A percentile compares a stretch with the other conserved stretches of the same genome.
Evolutionary conservation across 2,888 invertebrate genomes (phyloP).

Genomic region (Protonemura montana): DNA sequence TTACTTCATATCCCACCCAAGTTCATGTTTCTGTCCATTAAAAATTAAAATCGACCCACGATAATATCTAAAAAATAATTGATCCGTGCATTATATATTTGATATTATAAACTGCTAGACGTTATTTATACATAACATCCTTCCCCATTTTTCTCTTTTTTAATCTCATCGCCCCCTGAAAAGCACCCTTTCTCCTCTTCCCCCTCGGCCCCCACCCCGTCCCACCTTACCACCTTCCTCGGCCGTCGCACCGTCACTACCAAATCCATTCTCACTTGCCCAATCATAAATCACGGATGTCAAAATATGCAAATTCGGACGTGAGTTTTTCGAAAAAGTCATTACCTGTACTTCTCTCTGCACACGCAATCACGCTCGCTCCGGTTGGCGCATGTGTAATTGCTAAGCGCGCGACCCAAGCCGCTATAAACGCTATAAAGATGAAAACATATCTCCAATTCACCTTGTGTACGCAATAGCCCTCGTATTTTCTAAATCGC

Average conservation of each 20-base stretch:
- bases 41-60: not conserved
- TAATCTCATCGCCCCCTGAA: conserved; percentile 45
- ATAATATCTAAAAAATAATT: not conserved
- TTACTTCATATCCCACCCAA: not conserved
- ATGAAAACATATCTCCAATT: not conserved
- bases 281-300: conserved; percentile 48
- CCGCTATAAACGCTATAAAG: not conserved
- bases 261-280: conserved; percentile 40
- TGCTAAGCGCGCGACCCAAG: not conserved
- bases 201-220: conserved; percentile 36
- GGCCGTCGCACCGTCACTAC: conserved; percentile 15
- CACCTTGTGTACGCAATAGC: too few relatives aligned
- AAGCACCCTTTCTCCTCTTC: conserved; percentile 33
- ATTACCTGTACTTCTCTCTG: conserved; percentile 33
- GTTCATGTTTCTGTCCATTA: too few relatives aligned
- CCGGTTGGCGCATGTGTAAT: not conserved
- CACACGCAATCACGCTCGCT: conserved; percentile 14
- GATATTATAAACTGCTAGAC: not conserved
- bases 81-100: not conserved
- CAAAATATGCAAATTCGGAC: conserved; percentile 47
- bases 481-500: too few relatives aligned
- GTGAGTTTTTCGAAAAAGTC: conserved; percentile 41
- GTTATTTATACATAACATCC: conserved; percentile 40
- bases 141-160: conserved; percentile 49
- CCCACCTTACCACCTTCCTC: not conserved